Evolutionary conservation across 2,888 invertebrate species (phyloP), one percentile per base, ranked within the genome.

Genomic region (Phlogophora meticulosa): DNA sequence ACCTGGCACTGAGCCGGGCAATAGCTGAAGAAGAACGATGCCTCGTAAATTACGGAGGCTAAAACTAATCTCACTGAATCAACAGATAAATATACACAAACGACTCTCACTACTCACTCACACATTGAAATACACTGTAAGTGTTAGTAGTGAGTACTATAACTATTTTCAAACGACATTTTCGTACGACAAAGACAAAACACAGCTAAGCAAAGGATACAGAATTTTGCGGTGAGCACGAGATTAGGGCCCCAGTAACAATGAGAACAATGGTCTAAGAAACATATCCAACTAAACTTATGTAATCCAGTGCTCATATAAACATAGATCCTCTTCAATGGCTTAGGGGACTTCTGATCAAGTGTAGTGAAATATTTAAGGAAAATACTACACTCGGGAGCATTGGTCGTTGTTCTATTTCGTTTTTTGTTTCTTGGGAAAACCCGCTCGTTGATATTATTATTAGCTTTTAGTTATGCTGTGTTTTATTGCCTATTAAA

Each of bases 241-340:
- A 76, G 70, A 83, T 84, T 78, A 83, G 77, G 67, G 53, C 17
- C 52, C 58, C 53, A 51, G 64, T 73, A 74, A 83, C 83, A 85
- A 80, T 78, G 75, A 72, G 72, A 78, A 82, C 78, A 82, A 80
- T 78, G 65, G 79, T 57, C 72, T 67, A 65, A 76, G 78, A 58
- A 80, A 74, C 75, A 78, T 61, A 83, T 78, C 64, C 62, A 80
- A 71, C 74, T 48, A 65, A 81, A 84, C 72, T 82, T 76, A 69
- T 75, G 80, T 76, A 80, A 81, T 80, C 72, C 80, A 73, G 78
- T 71, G 74, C 55, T 78, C 52, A 51, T 71, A 68, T 53, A 64
- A 65, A 65, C 73, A 68, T 57, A 69, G 46, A 65, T 65, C 64
- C 49, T 57, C 59, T 61, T 53, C 62, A 58, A 70, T 38, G 73